Conservation (phyloP, 23 tunicate genomes). For the Phallusia fumigata region DNA sequence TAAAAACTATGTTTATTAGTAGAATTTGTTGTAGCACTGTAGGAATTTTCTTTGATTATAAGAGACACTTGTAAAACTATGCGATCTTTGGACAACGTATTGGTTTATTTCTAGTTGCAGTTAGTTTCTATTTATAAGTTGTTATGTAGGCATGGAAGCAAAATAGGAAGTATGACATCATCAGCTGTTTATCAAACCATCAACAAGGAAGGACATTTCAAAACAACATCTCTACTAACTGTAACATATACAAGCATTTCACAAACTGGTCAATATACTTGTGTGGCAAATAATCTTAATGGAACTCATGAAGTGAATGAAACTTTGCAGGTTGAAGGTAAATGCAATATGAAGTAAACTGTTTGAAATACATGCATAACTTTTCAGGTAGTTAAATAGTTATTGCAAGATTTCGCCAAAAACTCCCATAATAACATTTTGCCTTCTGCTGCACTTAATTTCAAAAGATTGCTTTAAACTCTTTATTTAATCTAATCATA, state of each 20-base stretch:
- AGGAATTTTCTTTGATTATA: too few relatives aligned
- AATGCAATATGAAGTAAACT: not conserved
- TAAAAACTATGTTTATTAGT: too few relatives aligned
- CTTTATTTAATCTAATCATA: too few relatives aligned
- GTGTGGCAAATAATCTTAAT: not conserved
- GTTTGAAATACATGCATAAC: not conserved
- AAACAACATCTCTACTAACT: constrained; percentile 1
- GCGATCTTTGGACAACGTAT: not conserved
- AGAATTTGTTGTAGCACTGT: too few relatives aligned
- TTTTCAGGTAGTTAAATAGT: too few relatives aligned
- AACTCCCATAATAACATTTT: not conserved
- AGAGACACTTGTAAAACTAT: too few relatives aligned
- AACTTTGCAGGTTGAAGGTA: not conserved
- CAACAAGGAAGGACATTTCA: not conserved
- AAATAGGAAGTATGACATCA: not conserved
- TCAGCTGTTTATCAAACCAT: not conserved
- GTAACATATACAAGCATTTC: not conserved
- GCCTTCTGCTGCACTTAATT: too few relatives aligned
- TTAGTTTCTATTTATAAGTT: not conserved
- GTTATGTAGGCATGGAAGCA: not conserved
- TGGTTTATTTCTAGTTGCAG: not conserved
- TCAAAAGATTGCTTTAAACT: too few relatives aligned
- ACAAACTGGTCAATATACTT: not conserved
- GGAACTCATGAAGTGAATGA: not conserved
- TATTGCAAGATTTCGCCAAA: too few relatives aligned